phyloP scores from a whole-genome alignment of 2,113 vertebrate genomes.

The Procapra przewalskii region DNA sequence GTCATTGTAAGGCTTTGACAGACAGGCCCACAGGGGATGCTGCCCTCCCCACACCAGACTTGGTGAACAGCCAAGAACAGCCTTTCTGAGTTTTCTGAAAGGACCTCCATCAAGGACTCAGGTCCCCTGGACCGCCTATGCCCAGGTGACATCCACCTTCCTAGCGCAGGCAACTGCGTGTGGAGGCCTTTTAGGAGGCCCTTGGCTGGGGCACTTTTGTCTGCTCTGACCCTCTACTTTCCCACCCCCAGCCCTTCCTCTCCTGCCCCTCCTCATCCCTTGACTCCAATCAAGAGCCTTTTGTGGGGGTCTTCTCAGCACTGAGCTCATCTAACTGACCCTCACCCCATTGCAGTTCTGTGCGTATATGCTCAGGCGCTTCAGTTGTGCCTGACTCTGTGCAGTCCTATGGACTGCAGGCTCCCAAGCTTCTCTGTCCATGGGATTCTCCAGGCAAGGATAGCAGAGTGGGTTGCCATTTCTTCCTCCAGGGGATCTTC shows the following conservation, averaged over 20 bases:
- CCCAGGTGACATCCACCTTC: accelerated
- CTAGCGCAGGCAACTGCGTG: accelerated
- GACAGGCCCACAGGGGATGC: accelerated
- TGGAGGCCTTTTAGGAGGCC: background rate
- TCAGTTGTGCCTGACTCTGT: background rate
- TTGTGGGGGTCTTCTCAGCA: background rate
- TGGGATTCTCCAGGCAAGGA: background rate
- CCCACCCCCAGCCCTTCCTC: background rate
- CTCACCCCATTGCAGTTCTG: background rate
- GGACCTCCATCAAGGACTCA: background rate
- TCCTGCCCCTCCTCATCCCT: background rate
- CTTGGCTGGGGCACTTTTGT: background rate
- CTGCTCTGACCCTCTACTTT: background rate
- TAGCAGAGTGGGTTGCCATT: background rate
- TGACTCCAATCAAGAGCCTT: background rate
- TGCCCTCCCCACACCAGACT: background rate
- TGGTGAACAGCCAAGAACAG: background rate
- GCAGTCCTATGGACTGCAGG: background rate
- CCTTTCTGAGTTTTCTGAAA: background rate
- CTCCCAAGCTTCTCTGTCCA: background rate
- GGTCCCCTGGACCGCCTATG: accelerated
- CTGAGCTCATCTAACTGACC: background rate
- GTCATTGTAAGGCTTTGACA: background rate
- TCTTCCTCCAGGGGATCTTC: background rate
- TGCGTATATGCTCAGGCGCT: accelerated